Evolutionary conservation across 2,888 invertebrate species (phyloP).

Genomic region (Drosophila mimica): DNA sequence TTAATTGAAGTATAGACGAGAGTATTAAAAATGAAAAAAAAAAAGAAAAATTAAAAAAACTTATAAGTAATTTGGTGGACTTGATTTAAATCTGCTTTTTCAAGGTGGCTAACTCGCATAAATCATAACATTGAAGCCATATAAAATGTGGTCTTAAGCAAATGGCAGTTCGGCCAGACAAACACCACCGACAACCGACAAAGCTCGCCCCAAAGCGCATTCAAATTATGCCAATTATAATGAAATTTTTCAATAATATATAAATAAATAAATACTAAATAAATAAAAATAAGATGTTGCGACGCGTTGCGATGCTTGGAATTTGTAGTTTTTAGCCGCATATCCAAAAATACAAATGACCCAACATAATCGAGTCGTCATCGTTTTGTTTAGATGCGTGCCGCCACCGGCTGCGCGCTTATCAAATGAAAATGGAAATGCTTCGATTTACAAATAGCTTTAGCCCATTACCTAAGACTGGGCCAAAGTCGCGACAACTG

Average conservation of each 20-base stretch:
- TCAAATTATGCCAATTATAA: slow-evolving; percentile 77
- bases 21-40: slow-evolving; percentile 1
- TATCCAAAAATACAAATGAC: slow-evolving; percentile 62
- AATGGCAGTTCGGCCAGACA: slow-evolving; percentile 11
- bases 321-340: slow-evolving; percentile 65
- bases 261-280: slow-evolving; percentile 51
- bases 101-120: slow-evolving; percentile 58
- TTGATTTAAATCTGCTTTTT: slow-evolving; percentile 49
- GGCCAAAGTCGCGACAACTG: slow-evolving; percentile 12
- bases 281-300: slow-evolving; percentile 27
- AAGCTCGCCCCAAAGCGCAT: slow-evolving; percentile 74
- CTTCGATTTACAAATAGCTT: slow-evolving; percentile 58
- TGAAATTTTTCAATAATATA: slow-evolving; percentile 63
- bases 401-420: slow-evolving; percentile 42
- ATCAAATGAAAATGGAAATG: slow-evolving; percentile 60
- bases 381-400: slow-evolving; percentile 45
- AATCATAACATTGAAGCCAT: slow-evolving; percentile 62
- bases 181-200: slow-evolving; percentile 36
- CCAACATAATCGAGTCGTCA: slow-evolving; percentile 55
- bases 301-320: slow-evolving; percentile 46
- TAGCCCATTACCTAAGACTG: slow-evolving; percentile 20
- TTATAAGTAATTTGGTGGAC: slow-evolving; percentile 27
- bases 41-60: background rate
- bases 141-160: slow-evolving; percentile 64
- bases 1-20: slow-evolving; percentile 2